A percentile compares a stretch with the other conserved stretches of the same genome.
These are phyloP conservation scores for Iguana delicatissima DNA, from an alignment of 2,797 vertebrate species.

Conservation along the genomic window DNA sequence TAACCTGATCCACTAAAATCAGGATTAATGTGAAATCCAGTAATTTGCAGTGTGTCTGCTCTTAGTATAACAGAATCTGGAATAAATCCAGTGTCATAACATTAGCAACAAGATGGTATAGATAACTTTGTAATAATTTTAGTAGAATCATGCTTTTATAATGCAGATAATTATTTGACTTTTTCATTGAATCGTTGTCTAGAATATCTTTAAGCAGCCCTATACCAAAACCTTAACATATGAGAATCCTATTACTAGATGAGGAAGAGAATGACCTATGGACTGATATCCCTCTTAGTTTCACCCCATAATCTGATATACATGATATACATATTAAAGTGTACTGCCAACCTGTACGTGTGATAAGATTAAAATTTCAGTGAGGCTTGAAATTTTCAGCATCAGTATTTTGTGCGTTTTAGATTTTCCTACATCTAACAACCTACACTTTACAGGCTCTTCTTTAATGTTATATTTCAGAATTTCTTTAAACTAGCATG, in stretches of 20 bases:
- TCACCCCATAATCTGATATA: not conserved
- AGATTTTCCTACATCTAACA: not conserved
- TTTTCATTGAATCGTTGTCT: not conserved
- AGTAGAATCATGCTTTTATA: not conserved
- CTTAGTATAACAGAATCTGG: not conserved
- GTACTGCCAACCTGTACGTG: not conserved
- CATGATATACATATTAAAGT: not conserved
- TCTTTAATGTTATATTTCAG: accelerated
- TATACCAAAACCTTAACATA: not conserved
- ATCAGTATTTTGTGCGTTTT: not conserved
- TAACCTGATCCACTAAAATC: not conserved
- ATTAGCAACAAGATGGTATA: not conserved
- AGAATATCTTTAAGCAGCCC: not conserved
- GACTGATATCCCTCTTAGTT: not conserved
- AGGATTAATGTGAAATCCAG: not conserved
- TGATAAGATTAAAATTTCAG: not conserved
- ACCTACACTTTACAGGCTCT: not conserved
- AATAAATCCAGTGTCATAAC: not conserved
- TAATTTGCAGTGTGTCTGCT: not conserved
- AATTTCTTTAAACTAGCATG: not conserved
- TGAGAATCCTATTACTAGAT: not conserved
- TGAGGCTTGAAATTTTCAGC: not conserved
- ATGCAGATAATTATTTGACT: not conserved
- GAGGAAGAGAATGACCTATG: not conserved
- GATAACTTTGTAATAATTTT: not conserved